A percentile compares a stretch with the other conserved stretches of the same genome.
These are phyloP conservation scores for Drosophila parabipectinata DNA, from an alignment of 1,140 invertebrate species.

Conservation along the genomic window DNA sequence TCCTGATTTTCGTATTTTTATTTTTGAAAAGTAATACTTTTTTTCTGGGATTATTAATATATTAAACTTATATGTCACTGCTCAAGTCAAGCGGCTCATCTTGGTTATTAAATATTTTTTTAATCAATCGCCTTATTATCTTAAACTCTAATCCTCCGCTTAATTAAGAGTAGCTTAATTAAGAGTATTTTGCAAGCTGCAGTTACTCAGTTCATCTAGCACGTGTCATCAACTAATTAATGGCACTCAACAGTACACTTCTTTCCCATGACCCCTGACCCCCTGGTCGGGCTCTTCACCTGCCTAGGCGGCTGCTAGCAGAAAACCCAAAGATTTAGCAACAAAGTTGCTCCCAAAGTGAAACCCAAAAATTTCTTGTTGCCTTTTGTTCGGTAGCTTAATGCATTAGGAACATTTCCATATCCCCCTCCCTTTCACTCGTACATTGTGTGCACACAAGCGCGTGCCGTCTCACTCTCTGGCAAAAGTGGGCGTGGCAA, in stretches of 20 bases:
- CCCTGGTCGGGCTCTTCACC: not conserved
- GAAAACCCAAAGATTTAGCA: slow-evolving; percentile 13
- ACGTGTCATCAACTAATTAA: slow-evolving; percentile 48
- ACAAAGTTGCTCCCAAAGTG: slow-evolving; percentile 28
- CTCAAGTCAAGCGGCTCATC: too few species aligned
- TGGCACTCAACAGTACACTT: slow-evolving; percentile 26
- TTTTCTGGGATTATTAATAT: too few species aligned
- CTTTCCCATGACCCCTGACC: not conserved
- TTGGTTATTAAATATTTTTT: too few species aligned
- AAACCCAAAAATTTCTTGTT: slow-evolving; percentile 45
- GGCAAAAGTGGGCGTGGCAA: slow-evolving; percentile 59
- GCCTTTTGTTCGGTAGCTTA: slow-evolving; percentile 56
- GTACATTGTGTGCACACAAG: slow-evolving; percentile 66
- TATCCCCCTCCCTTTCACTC: not conserved
- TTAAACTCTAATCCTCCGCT: too few species aligned
- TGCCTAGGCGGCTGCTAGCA: slow-evolving; percentile 11
- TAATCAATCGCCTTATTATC: too few species aligned
- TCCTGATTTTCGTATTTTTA: too few species aligned
- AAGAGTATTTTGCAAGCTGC: slow-evolving; percentile 21
- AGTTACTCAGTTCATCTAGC: slow-evolving; percentile 23
- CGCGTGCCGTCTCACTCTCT: slow-evolving; percentile 9
- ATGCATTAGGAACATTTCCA: slow-evolving; percentile 43
- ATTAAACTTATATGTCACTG: too few species aligned
- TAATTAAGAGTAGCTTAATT: slow-evolving; percentile 23
- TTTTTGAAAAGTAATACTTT: too few species aligned